Evolutionary conservation across 2,113 vertebrate genomes (phyloP).

Genomic region (Platycercus adscitus): DNA sequence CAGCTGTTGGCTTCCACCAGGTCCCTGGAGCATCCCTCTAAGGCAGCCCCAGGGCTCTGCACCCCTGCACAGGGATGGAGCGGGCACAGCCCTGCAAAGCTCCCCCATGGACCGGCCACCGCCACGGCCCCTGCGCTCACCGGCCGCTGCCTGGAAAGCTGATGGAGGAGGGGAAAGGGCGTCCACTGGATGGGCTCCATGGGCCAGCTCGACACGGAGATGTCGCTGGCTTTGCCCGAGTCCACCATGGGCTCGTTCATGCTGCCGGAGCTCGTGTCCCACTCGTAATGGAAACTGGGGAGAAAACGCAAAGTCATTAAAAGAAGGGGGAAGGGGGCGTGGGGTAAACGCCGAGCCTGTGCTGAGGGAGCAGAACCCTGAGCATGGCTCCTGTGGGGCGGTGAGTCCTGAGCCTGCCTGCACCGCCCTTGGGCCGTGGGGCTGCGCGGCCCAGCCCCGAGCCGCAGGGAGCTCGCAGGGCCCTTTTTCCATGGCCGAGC

Average conservation of each 20-base stretch:
- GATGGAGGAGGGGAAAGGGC: slow-evolving; percentile 83
- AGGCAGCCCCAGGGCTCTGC: neutral
- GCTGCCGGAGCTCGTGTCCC: slow-evolving; percentile 84
- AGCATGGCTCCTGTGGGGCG: too few relatives aligned
- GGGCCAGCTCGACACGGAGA: slow-evolving; percentile 90
- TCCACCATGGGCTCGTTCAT: slow-evolving; percentile 85
- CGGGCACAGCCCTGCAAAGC: neutral
- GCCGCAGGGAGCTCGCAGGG: neutral
- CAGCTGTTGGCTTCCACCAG: neutral
- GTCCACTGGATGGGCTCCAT: slow-evolving; percentile 86
- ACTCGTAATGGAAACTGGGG: slow-evolving; percentile 79
- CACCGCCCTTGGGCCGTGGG: too few relatives aligned
- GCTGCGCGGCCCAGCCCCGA: too few relatives aligned
- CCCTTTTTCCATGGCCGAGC: neutral
- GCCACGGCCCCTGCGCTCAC: slow-evolving; percentile 36
- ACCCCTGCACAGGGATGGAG: neutral
- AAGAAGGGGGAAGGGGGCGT: too few relatives aligned
- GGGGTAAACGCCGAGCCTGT: neutral
- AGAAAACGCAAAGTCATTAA: neutral
- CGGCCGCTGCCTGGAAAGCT: slow-evolving; percentile 73
- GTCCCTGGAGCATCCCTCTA: neutral
- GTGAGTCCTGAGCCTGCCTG: too few relatives aligned
- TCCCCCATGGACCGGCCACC: neutral
- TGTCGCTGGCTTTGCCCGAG: slow-evolving; percentile 88
- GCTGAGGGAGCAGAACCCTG: neutral